Base-by-base conservation (phyloP, 2,888 invertebrate species). In the Pachliopta kotzebuea region DNA sequence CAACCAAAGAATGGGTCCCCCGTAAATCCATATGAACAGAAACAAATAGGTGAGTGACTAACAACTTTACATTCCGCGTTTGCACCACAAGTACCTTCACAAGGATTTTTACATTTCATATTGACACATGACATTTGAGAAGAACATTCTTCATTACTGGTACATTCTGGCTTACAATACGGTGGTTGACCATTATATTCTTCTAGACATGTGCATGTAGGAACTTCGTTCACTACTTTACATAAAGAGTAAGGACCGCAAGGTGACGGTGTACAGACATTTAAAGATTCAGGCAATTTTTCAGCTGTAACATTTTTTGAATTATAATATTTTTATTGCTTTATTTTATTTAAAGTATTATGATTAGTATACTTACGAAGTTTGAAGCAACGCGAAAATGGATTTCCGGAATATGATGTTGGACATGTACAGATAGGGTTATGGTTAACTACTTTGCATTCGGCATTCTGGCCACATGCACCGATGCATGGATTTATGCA, bases 241-340 rank as follows among this genome's bases (percentile, higher is more conserved):
- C 96, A 96, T 72, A 95, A 92, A 0, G 96, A 93, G 76, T 95
- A 95, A 0, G 96, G 94, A 17, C 96, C 97, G 78, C 97, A 97
- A 4, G 96, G 96, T 54, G 95, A 95, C 57, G 96, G 96, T 63
- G 92, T 92, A 74, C 96, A 96, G 3, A 95, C 95, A 74, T 96
- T 94, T 65, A 90, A 81, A 31, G 88, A 85, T 60, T 90, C 82
- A 65, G 90, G 85, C 68, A 88, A 75, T 63, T 85, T 88, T 77
- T 93, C 92, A 70, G 92, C 93, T 94, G 76, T 14, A 83, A 26
- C 6, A 4, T 26, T 26, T 26, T 26, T 26, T 26, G n/a, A n/a
- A n/a, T n/a, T n/a, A n/a, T n/a, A n/a, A n/a, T n/a, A n/a, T n/a
- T n/a, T n/a, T 66, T 42, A 42, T 18, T 45, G 37, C 11, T 42